Base-by-base conservation (phyloP, 1,140 invertebrate genomes). In the Atta colombica region DNA sequence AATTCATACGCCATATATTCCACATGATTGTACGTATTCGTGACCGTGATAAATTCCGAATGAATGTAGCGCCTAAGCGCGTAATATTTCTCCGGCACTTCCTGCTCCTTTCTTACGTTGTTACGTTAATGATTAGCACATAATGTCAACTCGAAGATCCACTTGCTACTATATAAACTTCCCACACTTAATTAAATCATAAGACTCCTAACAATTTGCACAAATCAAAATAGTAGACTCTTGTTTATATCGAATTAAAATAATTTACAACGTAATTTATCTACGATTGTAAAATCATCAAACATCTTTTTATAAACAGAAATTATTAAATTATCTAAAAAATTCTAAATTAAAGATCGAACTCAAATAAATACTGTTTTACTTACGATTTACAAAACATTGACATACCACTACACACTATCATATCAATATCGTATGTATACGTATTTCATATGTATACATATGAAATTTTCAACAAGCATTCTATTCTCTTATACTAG, bases 41-140 rank as follows among this genome's bases (percentile, higher is more conserved):
- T 82, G 78, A 82, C 66, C 78, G 66, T 82, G 78, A 72, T 53
- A 82, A 82, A 82, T 82, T 72, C 78, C 78, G 53, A 82, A 82
- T 60, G 68, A 82, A 60, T 49, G 35, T 51, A 18, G 69, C 53
- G 35, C 35, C 35, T 39, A 21, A 8, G 35, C 35, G 35, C 51
- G 25, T 82, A 82, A 82, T 72, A 39, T 39, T 72, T 82, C 78
- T 58, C 53, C 3, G 49, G 25, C 25, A 25, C 31, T 77, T 35
- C n/a, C 61, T n/a, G 77, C 12, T 28, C 28, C 45, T 80, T 80
- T 80, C 61, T 72, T 25, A 25, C 1, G 39, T 49, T 60, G 16
- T 60, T 60, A 58, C 55, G 16, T 51, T 68, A 45, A 72, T 39
- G 18, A 72, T 49, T 60, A 58, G 39, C 66, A 82, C 61, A 66